phyloP scores from a whole-genome alignment of 1,140 invertebrate genomes.

The Psilanteris sp. region DNA sequence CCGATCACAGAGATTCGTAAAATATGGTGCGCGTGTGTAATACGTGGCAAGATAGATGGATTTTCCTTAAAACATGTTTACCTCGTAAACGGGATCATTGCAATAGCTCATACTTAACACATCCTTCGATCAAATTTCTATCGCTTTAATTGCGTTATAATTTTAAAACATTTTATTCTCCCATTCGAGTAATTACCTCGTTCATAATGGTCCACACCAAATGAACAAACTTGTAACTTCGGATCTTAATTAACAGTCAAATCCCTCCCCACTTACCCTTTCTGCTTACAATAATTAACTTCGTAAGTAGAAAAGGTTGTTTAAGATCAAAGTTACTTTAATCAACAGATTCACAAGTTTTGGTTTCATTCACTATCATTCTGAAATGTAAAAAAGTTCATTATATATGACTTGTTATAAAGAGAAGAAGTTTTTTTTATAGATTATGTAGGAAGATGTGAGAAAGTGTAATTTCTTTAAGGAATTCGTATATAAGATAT shows the following conservation, averaged over 20 bases:
- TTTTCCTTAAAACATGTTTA: conserved; percentile 25
- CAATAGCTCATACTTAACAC: conserved; percentile 3
- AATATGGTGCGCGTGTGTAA: conserved; percentile 31
- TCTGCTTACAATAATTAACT: conserved; percentile 28
- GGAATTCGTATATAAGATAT: too few species aligned
- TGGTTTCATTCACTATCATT: not conserved
- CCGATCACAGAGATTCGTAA: conserved; percentile 25
- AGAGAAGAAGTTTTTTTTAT: too few species aligned
- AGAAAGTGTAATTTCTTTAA: too few species aligned
- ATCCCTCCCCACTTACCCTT: conserved; percentile 7
- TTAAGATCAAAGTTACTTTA: conserved; percentile 33
- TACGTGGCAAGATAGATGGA: conserved; percentile 21
- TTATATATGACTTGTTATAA: too few species aligned
- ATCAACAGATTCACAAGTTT: conserved; percentile 9
- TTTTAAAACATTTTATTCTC: conserved; percentile 16
- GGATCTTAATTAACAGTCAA: conserved; percentile 30
- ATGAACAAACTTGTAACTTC: conserved; percentile 21
- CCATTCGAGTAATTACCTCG: conserved; percentile 3
- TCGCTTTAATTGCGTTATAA: conserved; percentile 4
- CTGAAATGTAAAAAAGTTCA: not conserved
- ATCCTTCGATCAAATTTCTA: not conserved
- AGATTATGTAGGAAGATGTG: too few species aligned
- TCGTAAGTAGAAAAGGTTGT: conserved; percentile 17
- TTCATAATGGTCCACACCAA: conserved; percentile 2
- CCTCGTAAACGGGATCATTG: conserved; percentile 12